Base-by-base conservation (phyloP, 2,797 vertebrate genomes). In the Pteronotus mesoamericanus region DNA sequence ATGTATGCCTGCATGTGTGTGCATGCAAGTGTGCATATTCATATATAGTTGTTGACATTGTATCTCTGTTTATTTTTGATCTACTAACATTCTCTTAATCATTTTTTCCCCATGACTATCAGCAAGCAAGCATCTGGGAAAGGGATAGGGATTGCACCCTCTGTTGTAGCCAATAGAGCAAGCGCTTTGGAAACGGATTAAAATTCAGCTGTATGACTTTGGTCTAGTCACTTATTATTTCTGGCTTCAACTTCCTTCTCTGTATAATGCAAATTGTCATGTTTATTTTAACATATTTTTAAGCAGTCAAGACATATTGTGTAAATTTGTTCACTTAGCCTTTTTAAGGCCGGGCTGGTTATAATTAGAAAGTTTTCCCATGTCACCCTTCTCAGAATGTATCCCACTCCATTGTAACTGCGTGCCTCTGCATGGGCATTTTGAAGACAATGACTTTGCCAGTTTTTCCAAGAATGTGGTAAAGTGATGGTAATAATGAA, bases 201-300 rank as follows among this genome's bases (percentile, higher is more conserved):
- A 92, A 88, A 53, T 32, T 44, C 15, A 48, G 42, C 42, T 94
- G 34, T 6, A 3, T 68, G 10, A 78, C 11, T 39, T 75, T 85
- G 72, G 19, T 34, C 22, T 66, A 34, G 68, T 80, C 32, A 42
- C 21, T 88, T 51, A 53, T 2, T 21, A 68, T 74, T 77, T 74
- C 48, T 75, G 74, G 42, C 42, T 44, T 91, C 68, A 37, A 42
- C 95, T 77, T 84, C 53, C 74, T 68, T 79, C 42, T 46, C 24
- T 44, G 7, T 9, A 18, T 39, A 68, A n/a, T 68, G 8, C 29
- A 37, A 37, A 51, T 26, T 48, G 32, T 89, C 91, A 84, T 55
- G 59, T 44, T 22, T 66, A 75, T 11, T 68, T 22, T 83, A 42
- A 82, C 71, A 71, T 18, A 44, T 42, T 77, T 77, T 89, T 66